Conservation (phyloP, 2,113 vertebrate genomes). For the Lepus timidus region DNA sequence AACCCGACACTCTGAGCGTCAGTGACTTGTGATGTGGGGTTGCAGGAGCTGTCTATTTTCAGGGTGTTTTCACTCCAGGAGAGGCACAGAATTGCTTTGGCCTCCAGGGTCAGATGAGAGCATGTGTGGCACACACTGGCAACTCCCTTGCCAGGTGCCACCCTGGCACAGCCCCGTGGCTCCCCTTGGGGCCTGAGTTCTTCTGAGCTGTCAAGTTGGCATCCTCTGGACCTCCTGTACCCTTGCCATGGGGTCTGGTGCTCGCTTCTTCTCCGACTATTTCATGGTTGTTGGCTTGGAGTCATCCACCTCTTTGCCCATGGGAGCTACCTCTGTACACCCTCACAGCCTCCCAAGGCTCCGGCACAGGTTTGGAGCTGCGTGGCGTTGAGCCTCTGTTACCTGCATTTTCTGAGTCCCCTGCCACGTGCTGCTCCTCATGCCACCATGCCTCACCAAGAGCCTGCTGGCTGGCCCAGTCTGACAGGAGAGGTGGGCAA, state of each 20-base stretch:
- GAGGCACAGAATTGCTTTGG: background rate
- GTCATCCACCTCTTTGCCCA: background rate
- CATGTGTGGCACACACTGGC: background rate
- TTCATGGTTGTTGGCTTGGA: background rate
- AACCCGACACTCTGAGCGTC: background rate
- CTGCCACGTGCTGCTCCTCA: background rate
- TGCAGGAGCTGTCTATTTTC: background rate
- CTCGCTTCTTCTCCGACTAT: background rate
- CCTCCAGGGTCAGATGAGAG: background rate
- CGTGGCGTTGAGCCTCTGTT: background rate
- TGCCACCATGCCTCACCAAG: background rate
- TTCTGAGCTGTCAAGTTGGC: background rate
- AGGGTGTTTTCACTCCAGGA: background rate
- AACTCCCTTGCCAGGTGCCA: background rate
- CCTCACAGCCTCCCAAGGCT: background rate
- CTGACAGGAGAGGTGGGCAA: background rate
- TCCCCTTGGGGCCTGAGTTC: rapidly evolving
- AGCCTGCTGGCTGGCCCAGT: background rate
- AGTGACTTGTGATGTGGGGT: background rate
- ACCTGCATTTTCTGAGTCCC: rapidly evolving
- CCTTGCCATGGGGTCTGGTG: background rate
- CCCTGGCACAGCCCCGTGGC: background rate
- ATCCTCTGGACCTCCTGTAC: background rate
- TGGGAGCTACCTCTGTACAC: background rate
- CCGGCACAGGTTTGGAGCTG: background rate